Percentiles rank a stretch among this genome's conserved stretches.
Conservation (phyloP, 2,888 invertebrate species). For the Pollenia labialis region DNA sequence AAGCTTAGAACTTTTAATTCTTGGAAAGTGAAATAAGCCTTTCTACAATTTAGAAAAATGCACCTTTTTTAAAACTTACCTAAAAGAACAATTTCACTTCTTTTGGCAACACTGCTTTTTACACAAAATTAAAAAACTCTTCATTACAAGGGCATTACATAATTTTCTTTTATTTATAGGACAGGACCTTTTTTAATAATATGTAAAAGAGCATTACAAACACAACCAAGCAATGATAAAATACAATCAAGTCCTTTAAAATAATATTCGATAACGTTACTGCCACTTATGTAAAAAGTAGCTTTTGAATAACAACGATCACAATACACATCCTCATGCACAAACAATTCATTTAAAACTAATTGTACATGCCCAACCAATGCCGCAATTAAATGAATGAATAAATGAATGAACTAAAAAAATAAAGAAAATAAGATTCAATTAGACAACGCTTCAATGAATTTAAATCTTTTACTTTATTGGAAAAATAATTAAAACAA, state of each 20-base stretch:
- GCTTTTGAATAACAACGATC: neutral
- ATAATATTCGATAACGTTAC: neutral
- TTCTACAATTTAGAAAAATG: too few species aligned
- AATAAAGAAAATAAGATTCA: constrained; percentile 57
- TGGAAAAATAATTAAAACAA: constrained; percentile 66
- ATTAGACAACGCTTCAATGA: constrained; percentile 68
- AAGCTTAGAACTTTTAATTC: too few species aligned
- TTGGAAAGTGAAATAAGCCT: too few species aligned
- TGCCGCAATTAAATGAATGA: constrained; percentile 52
- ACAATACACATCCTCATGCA: neutral
- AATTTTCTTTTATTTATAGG: too few species aligned
- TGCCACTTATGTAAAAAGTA: constrained; percentile 1
- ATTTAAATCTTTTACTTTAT: constrained; percentile 67
- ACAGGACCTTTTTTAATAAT: too few species aligned
- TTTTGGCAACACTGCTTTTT: too few species aligned
- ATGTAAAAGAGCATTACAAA: neutral
- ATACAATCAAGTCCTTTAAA: neutral
- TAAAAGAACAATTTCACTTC: too few species aligned
- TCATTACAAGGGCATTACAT: too few species aligned
- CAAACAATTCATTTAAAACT: constrained; percentile 40
- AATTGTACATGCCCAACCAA: constrained; percentile 58
- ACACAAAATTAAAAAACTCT: too few species aligned
- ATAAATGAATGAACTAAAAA: constrained; percentile 34
- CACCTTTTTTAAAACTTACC: too few species aligned
- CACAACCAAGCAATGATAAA: neutral